These are phyloP conservation scores for Gavia stellata DNA, from an alignment of 2,113 vertebrate genomes.

Conservation along the genomic window DNA sequence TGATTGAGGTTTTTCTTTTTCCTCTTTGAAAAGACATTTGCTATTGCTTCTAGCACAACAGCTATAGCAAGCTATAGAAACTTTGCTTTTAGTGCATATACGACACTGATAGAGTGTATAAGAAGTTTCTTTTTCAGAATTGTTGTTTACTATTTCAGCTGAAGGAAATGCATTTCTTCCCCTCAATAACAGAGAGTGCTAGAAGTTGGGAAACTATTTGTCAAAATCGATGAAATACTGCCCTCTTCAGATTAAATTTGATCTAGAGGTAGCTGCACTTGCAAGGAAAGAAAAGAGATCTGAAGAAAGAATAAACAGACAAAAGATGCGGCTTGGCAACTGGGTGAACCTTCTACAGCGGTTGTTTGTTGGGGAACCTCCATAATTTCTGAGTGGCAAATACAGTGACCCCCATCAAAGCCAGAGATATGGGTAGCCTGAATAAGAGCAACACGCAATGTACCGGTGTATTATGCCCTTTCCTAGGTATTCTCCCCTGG, in stretches of 20 bases:
- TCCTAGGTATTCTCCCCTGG: neutral
- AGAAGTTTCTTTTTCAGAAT: neutral
- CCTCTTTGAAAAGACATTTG: neutral
- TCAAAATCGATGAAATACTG: conserved; percentile 40
- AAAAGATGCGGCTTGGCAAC: neutral
- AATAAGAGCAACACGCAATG: neutral
- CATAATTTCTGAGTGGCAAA: neutral
- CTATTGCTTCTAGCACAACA: neutral
- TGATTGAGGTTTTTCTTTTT: neutral
- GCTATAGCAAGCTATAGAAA: neutral
- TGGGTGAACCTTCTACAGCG: neutral
- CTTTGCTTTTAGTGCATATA: neutral
- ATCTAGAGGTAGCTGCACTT: neutral
- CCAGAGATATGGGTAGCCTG: neutral
- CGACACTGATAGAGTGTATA: neutral
- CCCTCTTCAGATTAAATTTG: conserved; percentile 32
- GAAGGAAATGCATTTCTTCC: neutral
- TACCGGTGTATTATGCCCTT: no score
- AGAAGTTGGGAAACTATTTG: neutral
- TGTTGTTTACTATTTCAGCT: neutral
- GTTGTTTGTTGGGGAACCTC: neutral
- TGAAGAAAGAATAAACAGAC: neutral
- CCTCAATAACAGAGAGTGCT: neutral
- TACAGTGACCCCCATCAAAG: neutral
- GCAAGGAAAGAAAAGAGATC: neutral